Base-by-base conservation (phyloP, 2,888 invertebrate species). In the Spodoptera exigua region DNA sequence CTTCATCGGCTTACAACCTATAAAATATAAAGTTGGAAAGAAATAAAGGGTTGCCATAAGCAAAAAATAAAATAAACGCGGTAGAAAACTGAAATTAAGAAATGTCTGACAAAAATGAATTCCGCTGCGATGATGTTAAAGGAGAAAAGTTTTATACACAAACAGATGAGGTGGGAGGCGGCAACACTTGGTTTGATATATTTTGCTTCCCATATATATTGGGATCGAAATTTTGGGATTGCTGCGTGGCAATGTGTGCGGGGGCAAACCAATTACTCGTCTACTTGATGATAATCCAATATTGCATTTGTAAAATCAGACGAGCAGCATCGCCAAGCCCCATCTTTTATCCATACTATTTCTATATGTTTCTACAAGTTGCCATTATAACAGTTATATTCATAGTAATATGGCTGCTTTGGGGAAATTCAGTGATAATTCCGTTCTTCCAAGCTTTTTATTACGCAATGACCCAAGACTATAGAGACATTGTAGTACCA, bases 311-410 rank as follows among this genome's bases (percentile, higher is more conserved):
- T 10, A 65, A 64, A 34, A 13, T 70, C 2, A 11, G n/a, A 0
- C 39, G 47, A 0, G 2, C 3, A 0, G 27, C 40, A 0, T 18
- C 34, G 2, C 56, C 48, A 4, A 34, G 40, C 4, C 56, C 65
- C 1, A 11, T 49, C 0, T 0, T 49, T 0, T 70, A 14, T 1
- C 56, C 70, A 2, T 65, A 65, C 11, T 65, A 65, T 17, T 64
- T 55, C 27, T 70, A 45, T 11, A 45, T 65, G 65, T 64, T 48
- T 10, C 0, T n/a, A 2, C 70, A 65, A 41, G 10, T 65, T 2
- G 0, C 9, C 0, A 0, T 40, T 1, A 0, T 65, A 2, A n/a
- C 65, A 0, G 3, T 14, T 0, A 0, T 40, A 0, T 46, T 70
- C n/a, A 1, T 0, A 11, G 4, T 44, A 0, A 0, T 49, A 1